These are phyloP conservation scores for Hypothenemus hampei DNA, from an alignment of 1,140 invertebrate genomes.

Conservation along the genomic window DNA sequence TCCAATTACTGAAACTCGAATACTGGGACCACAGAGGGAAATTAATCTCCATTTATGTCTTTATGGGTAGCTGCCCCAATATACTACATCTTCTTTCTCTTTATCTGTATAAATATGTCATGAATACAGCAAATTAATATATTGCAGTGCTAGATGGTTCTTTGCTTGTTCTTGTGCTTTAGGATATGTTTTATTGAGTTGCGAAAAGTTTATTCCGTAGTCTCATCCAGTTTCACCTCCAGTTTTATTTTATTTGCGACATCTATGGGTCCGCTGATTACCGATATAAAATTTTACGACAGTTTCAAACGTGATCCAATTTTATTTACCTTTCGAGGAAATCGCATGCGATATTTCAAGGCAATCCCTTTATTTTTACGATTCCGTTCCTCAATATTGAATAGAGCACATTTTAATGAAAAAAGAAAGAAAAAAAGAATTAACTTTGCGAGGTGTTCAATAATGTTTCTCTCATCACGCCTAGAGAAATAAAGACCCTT, in stretches of 20 bases:
- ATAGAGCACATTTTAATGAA: too few relatives aligned
- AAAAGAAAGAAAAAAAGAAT: too few relatives aligned
- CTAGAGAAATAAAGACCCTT: too few relatives aligned
- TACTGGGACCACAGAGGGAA: slow-evolving; percentile 15
- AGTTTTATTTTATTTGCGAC: slow-evolving; percentile 17
- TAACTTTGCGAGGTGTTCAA: too few relatives aligned
- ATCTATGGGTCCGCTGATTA: slow-evolving; percentile 10
- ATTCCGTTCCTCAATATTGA: too few relatives aligned
- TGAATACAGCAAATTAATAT: too few relatives aligned
- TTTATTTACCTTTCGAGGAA: slow-evolving; percentile 17
- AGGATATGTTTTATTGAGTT: neutral
- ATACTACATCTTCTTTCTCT: slow-evolving; percentile 6
- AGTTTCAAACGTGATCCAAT: slow-evolving; percentile 16
- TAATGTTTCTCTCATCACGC: too few relatives aligned
- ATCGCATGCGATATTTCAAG: slow-evolving; percentile 12
- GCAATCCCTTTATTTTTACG: too few relatives aligned
- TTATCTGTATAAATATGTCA: too few relatives aligned
- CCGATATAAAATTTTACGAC: slow-evolving; percentile 16
- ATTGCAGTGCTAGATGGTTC: too few relatives aligned
- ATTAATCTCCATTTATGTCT: slow-evolving; percentile 33
- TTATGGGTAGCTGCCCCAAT: slow-evolving; percentile 19
- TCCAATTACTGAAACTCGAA: slow-evolving; percentile 31
- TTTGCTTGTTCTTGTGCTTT: too few relatives aligned
- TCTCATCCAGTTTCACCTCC: slow-evolving; percentile 1
- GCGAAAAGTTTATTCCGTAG: slow-evolving; percentile 8